These are phyloP conservation scores for Platysteira castanea DNA, from an alignment of 2,113 vertebrate genomes.

Conservation along the genomic window DNA sequence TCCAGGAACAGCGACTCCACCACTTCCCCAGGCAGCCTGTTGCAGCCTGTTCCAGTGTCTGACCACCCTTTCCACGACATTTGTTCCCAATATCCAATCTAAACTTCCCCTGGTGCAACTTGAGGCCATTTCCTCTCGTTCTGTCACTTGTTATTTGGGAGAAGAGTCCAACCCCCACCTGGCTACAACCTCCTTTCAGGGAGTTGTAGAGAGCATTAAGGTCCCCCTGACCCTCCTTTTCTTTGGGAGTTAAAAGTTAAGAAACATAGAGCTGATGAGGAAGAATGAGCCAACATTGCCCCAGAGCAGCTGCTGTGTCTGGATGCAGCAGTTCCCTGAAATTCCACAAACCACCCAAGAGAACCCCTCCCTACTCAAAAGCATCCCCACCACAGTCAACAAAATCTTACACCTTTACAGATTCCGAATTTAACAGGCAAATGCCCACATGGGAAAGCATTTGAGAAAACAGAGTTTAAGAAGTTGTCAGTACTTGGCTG, in stretches of 20 bases:
- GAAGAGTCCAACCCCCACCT: not conserved
- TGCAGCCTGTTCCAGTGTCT: not conserved
- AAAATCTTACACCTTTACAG: not conserved
- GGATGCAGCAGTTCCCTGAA: not conserved
- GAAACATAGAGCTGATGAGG: not conserved
- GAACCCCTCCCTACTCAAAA: not conserved
- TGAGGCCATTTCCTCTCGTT: not conserved
- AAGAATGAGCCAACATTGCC: not conserved
- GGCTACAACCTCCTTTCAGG: not conserved
- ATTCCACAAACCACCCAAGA: not conserved
- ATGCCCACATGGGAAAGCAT: not conserved
- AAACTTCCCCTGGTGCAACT: not conserved
- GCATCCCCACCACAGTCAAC: not conserved
- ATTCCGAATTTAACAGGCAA: not conserved
- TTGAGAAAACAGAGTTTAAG: not conserved
- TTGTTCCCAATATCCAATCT: not conserved
- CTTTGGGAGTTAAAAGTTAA: not conserved
- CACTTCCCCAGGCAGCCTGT: not conserved
- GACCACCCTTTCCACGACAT: not conserved
- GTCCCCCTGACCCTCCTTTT: not conserved
- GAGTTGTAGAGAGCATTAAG: not conserved
- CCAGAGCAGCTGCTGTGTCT: not conserved
- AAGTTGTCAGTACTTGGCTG: not conserved
- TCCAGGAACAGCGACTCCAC: not conserved
- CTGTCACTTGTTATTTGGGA: not conserved